Percentiles rank a stretch among this genome's conserved stretches.
Conservation (phyloP, 2,888 invertebrate genomes). For the Cerceris ruficornis region DNA sequence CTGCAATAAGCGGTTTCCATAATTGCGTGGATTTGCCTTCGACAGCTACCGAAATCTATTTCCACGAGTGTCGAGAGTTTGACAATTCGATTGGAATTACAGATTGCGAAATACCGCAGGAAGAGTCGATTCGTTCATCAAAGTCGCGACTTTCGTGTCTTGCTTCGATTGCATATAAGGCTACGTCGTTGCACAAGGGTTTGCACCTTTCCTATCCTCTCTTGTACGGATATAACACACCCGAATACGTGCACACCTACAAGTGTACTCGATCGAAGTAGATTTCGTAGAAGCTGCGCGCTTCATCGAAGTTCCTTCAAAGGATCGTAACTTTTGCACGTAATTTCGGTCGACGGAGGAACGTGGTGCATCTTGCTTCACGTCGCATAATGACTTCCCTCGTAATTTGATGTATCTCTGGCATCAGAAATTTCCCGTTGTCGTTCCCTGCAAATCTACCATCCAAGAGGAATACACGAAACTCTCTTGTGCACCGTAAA, state of each 20-base stretch:
- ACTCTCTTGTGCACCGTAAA: too few species aligned
- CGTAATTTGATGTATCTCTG: slow-evolving; percentile 30
- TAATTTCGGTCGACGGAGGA: slow-evolving; percentile 44
- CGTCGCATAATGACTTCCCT: slow-evolving; percentile 37
- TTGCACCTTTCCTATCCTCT: slow-evolving; percentile 26
- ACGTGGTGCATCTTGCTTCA: slow-evolving; percentile 33
- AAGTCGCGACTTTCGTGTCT: neutral
- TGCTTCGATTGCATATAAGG: neutral
- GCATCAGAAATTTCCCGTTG: slow-evolving; percentile 7
- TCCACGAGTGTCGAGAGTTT: neutral
- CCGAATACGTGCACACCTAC: too few species aligned
- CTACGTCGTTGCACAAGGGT: slow-evolving; percentile 44
- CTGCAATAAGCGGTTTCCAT: neutral
- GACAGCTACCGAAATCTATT: neutral
- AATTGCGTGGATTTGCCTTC: neutral
- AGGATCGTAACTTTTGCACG: slow-evolving; percentile 48
- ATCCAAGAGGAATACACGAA: neutral
- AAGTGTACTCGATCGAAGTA: slow-evolving; percentile 15
- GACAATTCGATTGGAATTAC: neutral
- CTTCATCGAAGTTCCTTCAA: slow-evolving; percentile 55
- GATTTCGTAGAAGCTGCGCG: slow-evolving; percentile 21
- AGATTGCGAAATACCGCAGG: neutral
- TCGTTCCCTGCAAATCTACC: neutral
- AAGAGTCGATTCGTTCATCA: neutral
- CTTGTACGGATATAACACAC: too few species aligned